Evolutionary conservation across 2,888 invertebrate genomes (phyloP), one percentile per base, ranked within the genome.

Genomic region (Endotricha flammealis): DNA sequence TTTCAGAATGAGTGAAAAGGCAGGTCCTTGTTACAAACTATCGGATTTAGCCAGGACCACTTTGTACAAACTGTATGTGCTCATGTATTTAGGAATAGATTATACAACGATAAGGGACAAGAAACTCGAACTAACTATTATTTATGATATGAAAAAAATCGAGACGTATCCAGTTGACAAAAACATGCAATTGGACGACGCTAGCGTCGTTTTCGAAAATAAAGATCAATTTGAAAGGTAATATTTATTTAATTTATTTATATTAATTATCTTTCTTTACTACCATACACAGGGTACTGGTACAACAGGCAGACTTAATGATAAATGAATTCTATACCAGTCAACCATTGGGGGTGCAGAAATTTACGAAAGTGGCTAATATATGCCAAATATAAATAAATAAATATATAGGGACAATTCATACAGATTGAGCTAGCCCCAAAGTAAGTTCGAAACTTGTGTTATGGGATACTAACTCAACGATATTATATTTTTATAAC

Each of bases 81-180:
- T 88, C 1, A 85, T 81, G 74, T 87, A 83, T 44, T 58, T 87
- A 3, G 87, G 88, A 1, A 74, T 80, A 6, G 63, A 80, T 42
- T 74, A 68, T 24, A 63, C 48, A 8, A 44, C 70, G 1, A 70
- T 88, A 29, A 64, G 77, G 34, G 82, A 87, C 0, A 80, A 76
- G 34, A 70, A 57, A 12, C 52, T 87, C 8, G 86, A 87, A 41
- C 45, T 77, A 1, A 55, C 65, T 14, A 64, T 83, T 2, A 52
- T 86, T 1, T 55, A 77, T 42, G 71, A 80, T 35, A 79, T 78
- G 49, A 59, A 52, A 8, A 56, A 64, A 1, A 56, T 49, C 8
- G 83, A 87, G 43, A 70, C 69, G 0, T 87, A 71, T 46, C 87
- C 87, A 0, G 46, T 81, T 6, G 65, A 68, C 28, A 67, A 68